Percentiles rank a stretch among this genome's conserved stretches.
phyloP scores from a whole-genome alignment of 2,888 invertebrate species.

The Nomada lathburiana region DNA sequence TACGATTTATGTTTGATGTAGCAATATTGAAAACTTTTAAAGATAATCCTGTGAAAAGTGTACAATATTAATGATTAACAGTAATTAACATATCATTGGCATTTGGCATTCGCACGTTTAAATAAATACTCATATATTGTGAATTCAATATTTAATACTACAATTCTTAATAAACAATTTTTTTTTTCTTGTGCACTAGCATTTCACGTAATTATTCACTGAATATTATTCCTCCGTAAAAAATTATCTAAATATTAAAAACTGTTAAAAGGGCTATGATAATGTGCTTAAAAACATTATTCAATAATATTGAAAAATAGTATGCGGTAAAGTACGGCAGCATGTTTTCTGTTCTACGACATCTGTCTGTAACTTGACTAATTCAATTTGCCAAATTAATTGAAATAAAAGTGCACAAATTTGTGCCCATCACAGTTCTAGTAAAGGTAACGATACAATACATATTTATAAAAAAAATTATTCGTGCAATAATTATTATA shows the following conservation, averaged over 20 bases:
- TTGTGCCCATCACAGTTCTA: constrained; percentile 64
- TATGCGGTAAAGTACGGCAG: constrained; percentile 25
- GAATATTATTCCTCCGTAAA: constrained; percentile 22
- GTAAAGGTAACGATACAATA: constrained; percentile 50
- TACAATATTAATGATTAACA: constrained; percentile 25
- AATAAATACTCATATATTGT: constrained; percentile 42
- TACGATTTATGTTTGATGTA: constrained; percentile 45
- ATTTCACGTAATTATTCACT: constrained; percentile 24
- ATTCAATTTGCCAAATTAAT: constrained; percentile 19
- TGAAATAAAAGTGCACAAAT: constrained; percentile 31
- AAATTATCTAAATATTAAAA: constrained; percentile 50
- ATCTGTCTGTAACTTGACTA: constrained; percentile 1
- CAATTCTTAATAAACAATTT: constrained; percentile 29
- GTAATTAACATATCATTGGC: constrained; percentile 45
- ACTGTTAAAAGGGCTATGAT: constrained; percentile 39
- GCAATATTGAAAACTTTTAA: constrained; percentile 32
- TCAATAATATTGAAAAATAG: constrained; percentile 33
- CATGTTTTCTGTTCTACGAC: constrained; percentile 13
- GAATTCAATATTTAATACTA: constrained; percentile 41
- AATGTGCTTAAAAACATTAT: constrained; percentile 22
- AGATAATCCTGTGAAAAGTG: constrained; percentile 22
- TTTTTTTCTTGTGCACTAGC: constrained; percentile 7
- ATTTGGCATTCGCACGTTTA: constrained; percentile 34
- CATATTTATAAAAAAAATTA: constrained; percentile 54
- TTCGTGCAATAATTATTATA: constrained; percentile 47